Percentiles rank a stretch among this genome's conserved stretches.
These are phyloP conservation scores for Thinocorus orbignyianus DNA, from an alignment of 2,113 vertebrate species.

Conservation along the genomic window DNA sequence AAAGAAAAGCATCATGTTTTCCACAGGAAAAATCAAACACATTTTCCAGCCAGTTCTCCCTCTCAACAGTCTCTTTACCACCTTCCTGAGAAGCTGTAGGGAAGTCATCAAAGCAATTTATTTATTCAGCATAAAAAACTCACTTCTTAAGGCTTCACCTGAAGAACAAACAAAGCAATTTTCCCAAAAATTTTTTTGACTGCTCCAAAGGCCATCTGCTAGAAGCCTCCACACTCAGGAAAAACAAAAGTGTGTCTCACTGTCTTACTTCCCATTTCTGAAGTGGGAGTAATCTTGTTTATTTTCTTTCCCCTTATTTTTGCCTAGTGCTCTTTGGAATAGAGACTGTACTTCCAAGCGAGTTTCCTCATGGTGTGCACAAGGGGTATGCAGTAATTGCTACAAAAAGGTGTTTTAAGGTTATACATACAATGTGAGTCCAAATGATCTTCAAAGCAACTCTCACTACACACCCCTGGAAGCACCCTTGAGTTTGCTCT, in stretches of 20 bases:
- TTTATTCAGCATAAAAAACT: background rate
- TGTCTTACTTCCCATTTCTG: background rate
- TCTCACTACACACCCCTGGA: background rate
- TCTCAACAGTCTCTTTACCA: background rate
- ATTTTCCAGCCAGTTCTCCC: background rate
- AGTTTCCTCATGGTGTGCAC: background rate
- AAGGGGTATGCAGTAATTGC: background rate
- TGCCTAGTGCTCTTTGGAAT: background rate
- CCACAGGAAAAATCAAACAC: background rate
- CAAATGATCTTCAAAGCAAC: background rate
- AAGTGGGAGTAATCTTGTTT: background rate
- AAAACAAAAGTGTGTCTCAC: background rate
- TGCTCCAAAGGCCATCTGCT: background rate
- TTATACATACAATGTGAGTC: rapidly evolving
- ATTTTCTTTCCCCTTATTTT: background rate
- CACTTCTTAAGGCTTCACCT: background rate
- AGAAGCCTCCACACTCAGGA: background rate
- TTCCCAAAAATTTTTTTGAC: background rate
- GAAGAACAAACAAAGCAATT: background rate
- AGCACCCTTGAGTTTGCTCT: background rate
- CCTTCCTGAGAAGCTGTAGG: background rate
- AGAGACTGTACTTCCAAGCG: background rate
- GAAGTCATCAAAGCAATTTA: background rate
- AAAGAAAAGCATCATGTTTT: background rate
- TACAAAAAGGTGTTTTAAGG: background rate